Evolutionary conservation across 1,140 invertebrate species (phyloP).

Genomic region (Eulimnadia texana): DNA sequence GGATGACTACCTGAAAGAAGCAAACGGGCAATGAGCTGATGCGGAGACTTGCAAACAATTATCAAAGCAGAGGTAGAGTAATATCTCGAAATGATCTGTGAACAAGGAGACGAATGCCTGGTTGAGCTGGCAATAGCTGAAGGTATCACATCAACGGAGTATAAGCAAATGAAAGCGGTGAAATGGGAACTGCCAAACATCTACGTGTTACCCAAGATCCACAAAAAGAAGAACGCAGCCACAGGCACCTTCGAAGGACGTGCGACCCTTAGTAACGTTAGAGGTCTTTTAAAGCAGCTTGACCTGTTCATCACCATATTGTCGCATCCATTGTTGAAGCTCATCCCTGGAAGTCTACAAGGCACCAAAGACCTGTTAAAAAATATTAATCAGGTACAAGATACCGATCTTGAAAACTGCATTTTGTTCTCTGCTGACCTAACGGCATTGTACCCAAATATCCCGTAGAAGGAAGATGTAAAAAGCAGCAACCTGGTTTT

Average conservation of each 20-base stretch:
- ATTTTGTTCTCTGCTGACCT: neutral
- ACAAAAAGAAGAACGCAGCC: neutral
- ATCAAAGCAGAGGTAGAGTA: neutral
- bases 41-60: no score
- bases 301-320: neutral
- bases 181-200: neutral
- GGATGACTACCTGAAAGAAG: no score
- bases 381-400: neutral
- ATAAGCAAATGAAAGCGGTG: neutral
- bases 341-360: neutral
- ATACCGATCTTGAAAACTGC: neutral
- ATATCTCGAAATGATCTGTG: neutral
- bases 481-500: neutral
- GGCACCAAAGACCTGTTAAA: neutral
- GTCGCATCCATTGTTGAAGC: neutral
- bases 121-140: neutral
- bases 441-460: neutral
- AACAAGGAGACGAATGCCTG: neutral
- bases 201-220: neutral
- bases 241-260: neutral
- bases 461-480: neutral
- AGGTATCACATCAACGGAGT: neutral
- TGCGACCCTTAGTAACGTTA: neutral
- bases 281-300: neutral
- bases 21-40: no score